Conservation (phyloP, 2,797 vertebrate genomes). For the Dendrocincla fuliginosa region DNA sequence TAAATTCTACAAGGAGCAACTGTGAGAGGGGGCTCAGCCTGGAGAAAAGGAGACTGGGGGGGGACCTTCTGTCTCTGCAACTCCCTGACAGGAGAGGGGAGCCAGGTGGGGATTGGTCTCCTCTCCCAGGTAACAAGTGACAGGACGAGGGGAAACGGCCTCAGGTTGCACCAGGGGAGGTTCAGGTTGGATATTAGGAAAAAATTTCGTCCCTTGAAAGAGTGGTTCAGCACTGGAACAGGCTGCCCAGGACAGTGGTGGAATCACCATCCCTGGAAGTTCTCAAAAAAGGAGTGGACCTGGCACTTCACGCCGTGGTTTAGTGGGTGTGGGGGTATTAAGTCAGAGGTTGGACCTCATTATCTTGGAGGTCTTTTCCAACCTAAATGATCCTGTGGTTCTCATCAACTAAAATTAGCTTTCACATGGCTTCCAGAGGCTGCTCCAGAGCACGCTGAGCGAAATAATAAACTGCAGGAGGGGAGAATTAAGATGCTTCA, state of each 20-base stretch:
- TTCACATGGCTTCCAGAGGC: background rate
- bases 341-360: background rate
- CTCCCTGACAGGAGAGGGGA: background rate
- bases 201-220: background rate
- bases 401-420: background rate
- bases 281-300: background rate
- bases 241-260: background rate
- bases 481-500: background rate
- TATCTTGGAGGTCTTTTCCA: background rate
- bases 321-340: background rate
- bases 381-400: background rate
- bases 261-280: background rate
- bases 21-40: background rate
- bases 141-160: background rate
- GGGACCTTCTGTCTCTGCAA: background rate
- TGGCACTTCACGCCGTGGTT: fast-evolving
- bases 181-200: background rate
- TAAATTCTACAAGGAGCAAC: background rate
- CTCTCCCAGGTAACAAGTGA: background rate
- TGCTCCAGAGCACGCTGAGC: fast-evolving
- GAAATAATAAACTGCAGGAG: background rate
- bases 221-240: background rate
- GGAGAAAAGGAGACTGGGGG: background rate
- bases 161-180: background rate
- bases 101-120: background rate